Evolutionary conservation across 2,888 invertebrate species (phyloP).

Genomic region (Ditylenchus weischeri): DNA sequence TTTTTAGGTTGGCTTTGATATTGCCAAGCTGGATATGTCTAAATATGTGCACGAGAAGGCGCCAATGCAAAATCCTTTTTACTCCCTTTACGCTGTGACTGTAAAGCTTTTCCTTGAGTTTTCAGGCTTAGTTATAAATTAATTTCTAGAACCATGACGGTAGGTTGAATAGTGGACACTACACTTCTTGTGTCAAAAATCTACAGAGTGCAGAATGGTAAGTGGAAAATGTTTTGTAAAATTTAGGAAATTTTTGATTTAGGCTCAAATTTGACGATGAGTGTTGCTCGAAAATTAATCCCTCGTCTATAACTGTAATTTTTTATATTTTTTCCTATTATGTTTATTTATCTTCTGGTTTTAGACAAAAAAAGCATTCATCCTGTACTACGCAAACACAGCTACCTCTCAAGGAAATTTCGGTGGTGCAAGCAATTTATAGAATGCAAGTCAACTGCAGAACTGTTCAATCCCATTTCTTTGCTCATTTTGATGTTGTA

Average conservation of each 20-base stretch:
- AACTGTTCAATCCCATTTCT: too few relatives aligned
- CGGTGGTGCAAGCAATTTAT: too few relatives aligned
- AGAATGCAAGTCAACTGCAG: too few relatives aligned
- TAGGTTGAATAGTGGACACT: conserved; percentile 51
- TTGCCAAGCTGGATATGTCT: conserved; percentile 34
- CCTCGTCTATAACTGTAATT: conserved; percentile 23
- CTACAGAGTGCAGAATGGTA: conserved; percentile 11
- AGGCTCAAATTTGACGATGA: conserved; percentile 50
- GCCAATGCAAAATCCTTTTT: conserved; percentile 25
- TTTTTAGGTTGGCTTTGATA: conserved; percentile 41
- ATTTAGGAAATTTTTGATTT: too few relatives aligned
- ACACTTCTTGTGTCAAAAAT: conserved; percentile 46
- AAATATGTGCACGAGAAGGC: conserved; percentile 40
- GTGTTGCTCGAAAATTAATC: conserved; percentile 25
- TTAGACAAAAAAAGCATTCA: conserved; percentile 39
- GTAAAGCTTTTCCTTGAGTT: conserved; percentile 30
- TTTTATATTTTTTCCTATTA: conserved; percentile 18
- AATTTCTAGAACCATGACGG: conserved; percentile 49
- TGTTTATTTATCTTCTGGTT: conserved; percentile 16
- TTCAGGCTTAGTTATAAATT: neutral
- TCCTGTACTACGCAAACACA: conserved; percentile 36
- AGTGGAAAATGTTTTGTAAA: too few relatives aligned
- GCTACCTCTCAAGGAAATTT: neutral
- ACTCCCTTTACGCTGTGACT: conserved; percentile 51
- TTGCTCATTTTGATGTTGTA: too few relatives aligned